Evolutionary conservation across 2,797 vertebrate genomes (phyloP).

Genomic region (Syngnathus acus): DNA sequence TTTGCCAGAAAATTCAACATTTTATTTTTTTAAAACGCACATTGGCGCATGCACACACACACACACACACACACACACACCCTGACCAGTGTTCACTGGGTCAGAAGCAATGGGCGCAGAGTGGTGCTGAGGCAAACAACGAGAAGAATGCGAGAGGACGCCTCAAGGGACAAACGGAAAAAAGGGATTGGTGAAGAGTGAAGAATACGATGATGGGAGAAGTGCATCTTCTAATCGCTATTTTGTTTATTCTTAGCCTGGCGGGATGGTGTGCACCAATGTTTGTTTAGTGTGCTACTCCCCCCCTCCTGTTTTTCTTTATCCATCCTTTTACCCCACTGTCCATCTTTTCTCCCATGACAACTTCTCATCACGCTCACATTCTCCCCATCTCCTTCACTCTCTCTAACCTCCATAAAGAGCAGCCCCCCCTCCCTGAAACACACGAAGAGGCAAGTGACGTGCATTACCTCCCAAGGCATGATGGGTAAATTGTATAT

Average conservation of each 20-base stretch:
- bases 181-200: constrained; percentile 17
- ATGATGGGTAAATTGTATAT: constrained; percentile 55
- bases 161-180: constrained; percentile 28
- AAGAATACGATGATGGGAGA: constrained; percentile 9
- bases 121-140: constrained; percentile 45
- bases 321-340: constrained; percentile 13
- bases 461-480: constrained; percentile 49
- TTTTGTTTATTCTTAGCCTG: constrained; percentile 34
- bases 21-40: too few relatives aligned
- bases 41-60: background rate
- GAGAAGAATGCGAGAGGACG: constrained; percentile 27
- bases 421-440: constrained; percentile 14
- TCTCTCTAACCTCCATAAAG: constrained; percentile 36
- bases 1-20: too few relatives aligned
- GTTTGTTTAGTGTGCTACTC: constrained; percentile 33
- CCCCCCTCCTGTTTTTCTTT: background rate
- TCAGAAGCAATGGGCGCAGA: constrained; percentile 57
- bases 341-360: constrained; percentile 30
- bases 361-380: constrained; percentile 20
- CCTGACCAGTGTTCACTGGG: constrained; percentile 47
- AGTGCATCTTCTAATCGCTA: constrained; percentile 31
- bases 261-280: constrained; percentile 14
- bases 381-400: constrained; percentile 7
- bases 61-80: constrained; percentile 13
- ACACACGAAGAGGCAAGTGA: constrained; percentile 15